Evolutionary conservation across 1,140 invertebrate species (phyloP), one percentile per base, ranked within the genome.

Genomic region (Drosophila rhopaloa): DNA sequence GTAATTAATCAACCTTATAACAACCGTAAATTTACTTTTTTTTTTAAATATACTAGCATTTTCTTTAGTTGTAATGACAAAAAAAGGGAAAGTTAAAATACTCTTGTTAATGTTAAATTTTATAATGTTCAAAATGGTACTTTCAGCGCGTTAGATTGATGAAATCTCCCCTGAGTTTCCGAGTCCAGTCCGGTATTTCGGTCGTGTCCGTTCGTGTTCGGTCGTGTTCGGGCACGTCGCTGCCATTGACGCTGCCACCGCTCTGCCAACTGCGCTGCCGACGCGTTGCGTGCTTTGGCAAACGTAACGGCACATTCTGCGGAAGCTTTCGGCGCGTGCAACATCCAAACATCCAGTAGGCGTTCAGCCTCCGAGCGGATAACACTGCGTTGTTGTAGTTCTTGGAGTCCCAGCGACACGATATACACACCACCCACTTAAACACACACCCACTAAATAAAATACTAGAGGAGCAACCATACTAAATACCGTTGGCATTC

Each of bases 361-460:
- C 90, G 88, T 91, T 91, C 88, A 91, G 90, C 90, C 90, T 91
- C 90, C 90, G 90, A 91, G 90, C 90, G 90, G 90, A 91, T 91
- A 91, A 91, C 90, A 91, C 82, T 85, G 77, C 85, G 90, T 90
- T 90, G 83, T 91, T 91, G 79, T 90, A 83, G 66, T 84, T 85
- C 77, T 91, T 83, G 82, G 79, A 82, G 82, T 58, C 60, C 72
- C 43, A 79, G 76, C 66, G 60, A 57, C 29, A 53, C 46, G 47
- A 43, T 48, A 62, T 27, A 54, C 35, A 66, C 27, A 50, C 35
- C 27, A 43, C 47, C 65, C 65, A 68, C 37, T 51, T 10, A 48
- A 41, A 65, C 24, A 66, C 32, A 35, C 32, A 38, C 32, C 7
- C 29, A 35, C 4, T 10, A 53, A 54, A 54, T 41, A 35, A 51